Base-by-base conservation (phyloP, 2,888 invertebrate genomes). In the Leptinotarsa peninsularis region DNA sequence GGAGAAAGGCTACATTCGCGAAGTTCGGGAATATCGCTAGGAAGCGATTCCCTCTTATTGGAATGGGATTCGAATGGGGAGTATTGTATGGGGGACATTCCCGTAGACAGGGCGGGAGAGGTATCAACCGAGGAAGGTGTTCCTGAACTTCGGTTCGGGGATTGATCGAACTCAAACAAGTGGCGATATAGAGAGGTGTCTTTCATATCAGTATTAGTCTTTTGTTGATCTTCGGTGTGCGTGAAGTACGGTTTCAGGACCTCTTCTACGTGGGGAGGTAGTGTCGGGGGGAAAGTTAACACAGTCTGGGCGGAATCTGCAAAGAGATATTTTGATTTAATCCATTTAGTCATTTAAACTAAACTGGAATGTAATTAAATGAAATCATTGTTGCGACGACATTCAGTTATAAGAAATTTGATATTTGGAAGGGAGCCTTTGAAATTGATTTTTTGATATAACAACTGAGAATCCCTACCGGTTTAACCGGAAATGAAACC, bases 241-340 rank as follows among this genome's bases (percentile, higher is more conserved):
- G 90, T 91, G 84, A 91, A 92, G 86, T 91, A 94, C 63, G 92
- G 91, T 84, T 90, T 90, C 23, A 94, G 87, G 52, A 90, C 87
- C 81, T 91, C 90, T 87, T 93, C 93, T 27, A 94, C 83, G 83
- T 92, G 90, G 71, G 89, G 87, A 4, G 93, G 93, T 52, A 94
- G 86, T 81, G 90, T 87, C 27, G 92, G 90, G 71, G 94, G 93
- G 76, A 94, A 86, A 49, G 92, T 91, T 78, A 94, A 88, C 74
- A 91, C 86, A 49, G 94, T 94, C 88, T 94, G 94, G 58, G 91
- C 90, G 88, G 91, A 91, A 87, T 89, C 93, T 93, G 83, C 76
- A 73, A 52, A 52, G 4, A 17, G 52, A n/a, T 15, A 52, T 52
- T 52, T 52, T 15, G 17, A 17, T 43, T 13, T 13, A 13, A 43